phyloP scores from a whole-genome alignment of 2,797 vertebrate species.

The Agapornis canus region DNA sequence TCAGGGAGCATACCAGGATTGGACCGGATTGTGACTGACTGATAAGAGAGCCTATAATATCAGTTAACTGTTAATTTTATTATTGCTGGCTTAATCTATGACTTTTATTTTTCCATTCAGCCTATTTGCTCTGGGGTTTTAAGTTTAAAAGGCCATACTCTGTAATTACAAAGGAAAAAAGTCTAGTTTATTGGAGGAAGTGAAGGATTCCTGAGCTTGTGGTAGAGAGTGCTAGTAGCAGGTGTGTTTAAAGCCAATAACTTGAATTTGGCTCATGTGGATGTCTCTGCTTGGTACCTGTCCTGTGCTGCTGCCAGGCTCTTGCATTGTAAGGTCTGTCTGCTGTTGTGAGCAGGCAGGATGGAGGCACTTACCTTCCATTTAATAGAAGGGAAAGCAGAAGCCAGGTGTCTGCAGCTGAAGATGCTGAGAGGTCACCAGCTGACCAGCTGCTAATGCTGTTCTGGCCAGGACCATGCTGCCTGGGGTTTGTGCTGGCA shows the following conservation, averaged over 20 bases:
- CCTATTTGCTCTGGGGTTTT: neutral
- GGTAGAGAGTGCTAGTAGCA: neutral
- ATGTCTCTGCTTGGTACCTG: neutral
- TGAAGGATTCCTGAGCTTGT: neutral
- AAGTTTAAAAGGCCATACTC: neutral
- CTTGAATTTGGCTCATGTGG: rapidly evolving
- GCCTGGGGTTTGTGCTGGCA: neutral
- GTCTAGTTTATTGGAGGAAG: neutral
- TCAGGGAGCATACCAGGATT: neutral
- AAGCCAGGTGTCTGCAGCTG: neutral
- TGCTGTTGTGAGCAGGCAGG: neutral
- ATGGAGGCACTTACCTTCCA: neutral
- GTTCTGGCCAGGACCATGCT: neutral
- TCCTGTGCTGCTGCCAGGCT: neutral
- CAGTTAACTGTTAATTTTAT: neutral
- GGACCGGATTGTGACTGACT: neutral
- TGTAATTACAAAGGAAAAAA: neutral
- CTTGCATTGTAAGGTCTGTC: rapidly evolving
- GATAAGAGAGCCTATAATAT: neutral
- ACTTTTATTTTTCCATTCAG: neutral
- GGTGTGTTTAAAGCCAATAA: neutral
- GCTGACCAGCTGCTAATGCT: neutral
- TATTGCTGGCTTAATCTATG: neutral
- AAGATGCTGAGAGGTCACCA: neutral
- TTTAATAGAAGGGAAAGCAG: neutral